phyloP scores from a whole-genome alignment of 2,797 vertebrate species.

The Echeneis naucrates region DNA sequence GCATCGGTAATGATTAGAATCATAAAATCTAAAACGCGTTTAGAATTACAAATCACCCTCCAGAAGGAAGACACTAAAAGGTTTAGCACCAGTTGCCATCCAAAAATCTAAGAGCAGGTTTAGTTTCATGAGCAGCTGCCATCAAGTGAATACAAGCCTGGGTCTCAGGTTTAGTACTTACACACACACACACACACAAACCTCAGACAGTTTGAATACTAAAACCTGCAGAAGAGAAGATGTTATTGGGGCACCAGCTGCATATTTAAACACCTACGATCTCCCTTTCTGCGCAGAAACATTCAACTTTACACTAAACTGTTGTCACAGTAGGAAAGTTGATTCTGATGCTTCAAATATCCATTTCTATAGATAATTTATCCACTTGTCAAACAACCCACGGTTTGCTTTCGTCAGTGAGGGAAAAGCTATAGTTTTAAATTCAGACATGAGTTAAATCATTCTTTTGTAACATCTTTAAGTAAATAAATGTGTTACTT shows the following conservation, averaged over 20 bases:
- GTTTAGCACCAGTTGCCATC: slow-evolving; percentile 4
- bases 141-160: neutral
- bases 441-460: too few species aligned
- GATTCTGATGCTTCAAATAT: too few species aligned
- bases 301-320: neutral
- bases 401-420: too few species aligned
- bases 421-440: too few species aligned
- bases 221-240: neutral
- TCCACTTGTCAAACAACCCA: too few species aligned
- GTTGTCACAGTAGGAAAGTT: too few species aligned
- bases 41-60: neutral
- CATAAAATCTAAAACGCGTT: rapidly evolving
- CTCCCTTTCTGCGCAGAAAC: neutral
- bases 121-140: neutral
- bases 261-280: neutral
- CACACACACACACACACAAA: neutral
- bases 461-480: too few species aligned
- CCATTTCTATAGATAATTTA: too few species aligned
- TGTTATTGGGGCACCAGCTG: neutral
- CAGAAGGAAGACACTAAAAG: neutral
- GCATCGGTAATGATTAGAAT: slow-evolving; percentile 79
- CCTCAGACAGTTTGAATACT: neutral
- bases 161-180: slow-evolving; percentile 18
- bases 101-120: neutral
- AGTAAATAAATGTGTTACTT: too few species aligned